Evolutionary conservation across 2,888 invertebrate genomes (phyloP).

Genomic region (Eilema caniola): DNA sequence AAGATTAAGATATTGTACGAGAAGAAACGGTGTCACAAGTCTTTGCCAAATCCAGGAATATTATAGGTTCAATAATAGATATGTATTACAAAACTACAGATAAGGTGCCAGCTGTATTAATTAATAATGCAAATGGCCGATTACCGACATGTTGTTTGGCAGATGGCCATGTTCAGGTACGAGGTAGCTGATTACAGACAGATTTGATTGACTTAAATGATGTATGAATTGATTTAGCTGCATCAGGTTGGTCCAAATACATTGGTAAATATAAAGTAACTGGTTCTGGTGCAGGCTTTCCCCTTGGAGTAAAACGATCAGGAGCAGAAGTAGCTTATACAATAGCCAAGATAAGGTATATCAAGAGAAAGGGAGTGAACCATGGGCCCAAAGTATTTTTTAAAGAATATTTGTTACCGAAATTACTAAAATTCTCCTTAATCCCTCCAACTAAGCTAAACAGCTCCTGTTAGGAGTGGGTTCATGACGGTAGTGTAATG

Average conservation of each 20-base stretch:
- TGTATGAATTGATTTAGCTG: conserved; percentile 1
- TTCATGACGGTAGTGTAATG: no score
- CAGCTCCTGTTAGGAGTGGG: no score
- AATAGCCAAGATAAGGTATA: no score
- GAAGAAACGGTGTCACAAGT: background rate
- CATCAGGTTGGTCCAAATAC: background rate
- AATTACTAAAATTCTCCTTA: no score
- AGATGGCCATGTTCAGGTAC: conserved; percentile 16
- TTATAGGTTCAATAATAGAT: background rate
- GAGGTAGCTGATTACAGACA: conserved; percentile 8
- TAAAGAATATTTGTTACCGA: no score
- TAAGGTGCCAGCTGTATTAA: conserved; percentile 8
- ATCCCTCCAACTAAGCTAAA: no score
- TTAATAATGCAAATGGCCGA: conserved; percentile 20
- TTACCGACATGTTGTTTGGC: conserved; percentile 20
- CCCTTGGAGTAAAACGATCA: no score
- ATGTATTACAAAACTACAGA: background rate
- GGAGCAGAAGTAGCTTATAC: no score
- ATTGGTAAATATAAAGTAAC: background rate
- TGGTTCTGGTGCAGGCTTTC: no score
- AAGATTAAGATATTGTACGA: background rate
- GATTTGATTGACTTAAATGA: conserved; percentile 21
- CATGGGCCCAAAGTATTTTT: background rate
- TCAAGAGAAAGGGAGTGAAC: no score
- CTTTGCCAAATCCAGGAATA: background rate